Percentiles rank a stretch among this genome's conserved stretches.
These are phyloP conservation scores for Melanotaenia trifasciata DNA, from an alignment of 2,797 vertebrate species.

Conservation along the genomic window DNA sequence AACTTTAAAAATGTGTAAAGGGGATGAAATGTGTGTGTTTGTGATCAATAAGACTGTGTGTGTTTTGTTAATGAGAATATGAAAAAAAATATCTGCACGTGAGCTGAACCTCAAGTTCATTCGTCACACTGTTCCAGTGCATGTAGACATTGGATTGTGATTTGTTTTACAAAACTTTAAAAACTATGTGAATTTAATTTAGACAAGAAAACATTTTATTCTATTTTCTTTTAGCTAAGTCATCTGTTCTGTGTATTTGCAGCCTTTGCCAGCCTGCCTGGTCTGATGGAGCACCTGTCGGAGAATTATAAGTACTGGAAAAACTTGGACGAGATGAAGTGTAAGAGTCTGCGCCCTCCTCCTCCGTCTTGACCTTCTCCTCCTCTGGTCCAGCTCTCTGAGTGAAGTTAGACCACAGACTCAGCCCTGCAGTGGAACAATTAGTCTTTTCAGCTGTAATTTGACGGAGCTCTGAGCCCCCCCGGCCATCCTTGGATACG, in stretches of 20 bases:
- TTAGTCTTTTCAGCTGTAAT: conserved; percentile 39
- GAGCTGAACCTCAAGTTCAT: neutral
- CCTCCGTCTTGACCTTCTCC: conserved; percentile 78
- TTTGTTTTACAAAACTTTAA: neutral
- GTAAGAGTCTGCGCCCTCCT: conserved; percentile 90
- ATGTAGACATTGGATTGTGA: neutral
- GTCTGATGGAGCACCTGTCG: conserved; percentile 92
- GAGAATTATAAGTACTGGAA: conserved; percentile 98
- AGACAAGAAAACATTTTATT: neutral
- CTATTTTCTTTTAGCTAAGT: neutral
- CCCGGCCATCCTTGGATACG: neutral
- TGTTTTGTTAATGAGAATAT: too few relatives aligned
- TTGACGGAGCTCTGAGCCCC: conserved; percentile 16
- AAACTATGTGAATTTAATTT: neutral
- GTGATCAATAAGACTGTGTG: neutral
- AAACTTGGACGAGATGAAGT: conserved; percentile 92
- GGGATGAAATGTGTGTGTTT: neutral
- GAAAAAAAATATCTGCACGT: neutral
- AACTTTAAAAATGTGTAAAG: neutral
- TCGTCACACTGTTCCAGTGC: neutral
- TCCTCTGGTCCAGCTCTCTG: conserved; percentile 37
- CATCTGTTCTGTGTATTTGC: neutral
- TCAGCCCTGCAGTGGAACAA: conserved; percentile 25
- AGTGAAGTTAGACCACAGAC: conserved; percentile 17
- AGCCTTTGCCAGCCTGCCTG: conserved; percentile 95